Percentiles rank a stretch among this genome's conserved stretches.
These are phyloP conservation scores for Hyposoter didymator DNA, from an alignment of 2,888 invertebrate species.

Conservation along the genomic window DNA sequence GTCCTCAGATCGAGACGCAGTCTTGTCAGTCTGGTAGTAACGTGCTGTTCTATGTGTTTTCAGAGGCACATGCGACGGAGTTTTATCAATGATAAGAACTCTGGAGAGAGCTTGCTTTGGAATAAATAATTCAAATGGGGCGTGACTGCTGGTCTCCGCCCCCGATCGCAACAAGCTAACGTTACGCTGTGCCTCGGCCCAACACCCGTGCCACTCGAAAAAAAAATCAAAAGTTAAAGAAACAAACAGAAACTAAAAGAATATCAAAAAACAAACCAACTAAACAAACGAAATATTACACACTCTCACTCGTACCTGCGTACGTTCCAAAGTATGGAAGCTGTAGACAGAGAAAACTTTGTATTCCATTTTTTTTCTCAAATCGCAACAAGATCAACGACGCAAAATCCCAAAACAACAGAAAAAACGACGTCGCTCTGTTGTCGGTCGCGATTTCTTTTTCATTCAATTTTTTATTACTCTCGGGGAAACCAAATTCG, in stretches of 20 bases:
- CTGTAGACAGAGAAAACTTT: slow-evolving; percentile 69
- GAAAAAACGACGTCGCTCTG: background rate
- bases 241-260: slow-evolving; percentile 52
- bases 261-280: slow-evolving; percentile 59
- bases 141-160: slow-evolving; percentile 82
- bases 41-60: slow-evolving; percentile 84
- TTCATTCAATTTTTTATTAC: background rate
- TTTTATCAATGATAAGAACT: slow-evolving; percentile 83
- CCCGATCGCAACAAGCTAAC: slow-evolving; percentile 80
- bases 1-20: slow-evolving; percentile 73
- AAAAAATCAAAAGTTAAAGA: slow-evolving; percentile 70
- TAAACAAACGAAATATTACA: slow-evolving; percentile 70
- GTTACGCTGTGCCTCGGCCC: slow-evolving; percentile 83
- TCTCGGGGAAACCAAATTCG: background rate
- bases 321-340: slow-evolving; percentile 84
- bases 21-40: slow-evolving; percentile 84
- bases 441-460: slow-evolving; percentile 71
- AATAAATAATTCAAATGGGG: slow-evolving; percentile 81
- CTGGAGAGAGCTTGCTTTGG: slow-evolving; percentile 82
- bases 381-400: slow-evolving; percentile 41
- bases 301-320: slow-evolving; percentile 84
- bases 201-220: slow-evolving; percentile 81
- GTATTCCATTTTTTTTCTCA: slow-evolving; percentile 70
- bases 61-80: slow-evolving; percentile 84
- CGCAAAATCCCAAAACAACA: background rate